Percentiles rank a stretch among this genome's conserved stretches.
phyloP scores from a whole-genome alignment of 1,140 invertebrate genomes.

The Drosophila varians region DNA sequence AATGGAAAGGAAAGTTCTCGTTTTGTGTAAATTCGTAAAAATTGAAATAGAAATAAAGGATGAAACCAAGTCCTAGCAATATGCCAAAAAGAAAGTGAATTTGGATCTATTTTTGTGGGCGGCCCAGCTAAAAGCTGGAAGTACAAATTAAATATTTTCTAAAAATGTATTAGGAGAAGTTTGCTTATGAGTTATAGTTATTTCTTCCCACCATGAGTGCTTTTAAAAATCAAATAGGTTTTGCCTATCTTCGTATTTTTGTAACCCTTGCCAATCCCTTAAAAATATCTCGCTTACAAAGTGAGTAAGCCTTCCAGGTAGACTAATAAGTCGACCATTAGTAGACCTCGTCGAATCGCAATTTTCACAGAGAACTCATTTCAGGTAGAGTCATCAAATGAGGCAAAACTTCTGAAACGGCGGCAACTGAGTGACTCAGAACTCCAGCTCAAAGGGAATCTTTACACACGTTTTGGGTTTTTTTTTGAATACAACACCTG shows the following conservation, averaged over 20 bases:
- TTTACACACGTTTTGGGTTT: neutral
- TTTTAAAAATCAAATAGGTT: neutral
- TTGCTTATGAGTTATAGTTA: neutral
- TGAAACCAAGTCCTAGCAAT: slow-evolving; percentile 6
- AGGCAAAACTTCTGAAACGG: neutral
- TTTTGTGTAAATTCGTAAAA: slow-evolving; percentile 15
- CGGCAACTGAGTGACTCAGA: slow-evolving; percentile 33
- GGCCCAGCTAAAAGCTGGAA: too few relatives aligned
- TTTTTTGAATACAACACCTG: slow-evolving; percentile 33
- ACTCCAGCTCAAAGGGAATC: neutral
- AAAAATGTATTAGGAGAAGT: neutral
- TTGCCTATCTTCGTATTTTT: slow-evolving; percentile 1
- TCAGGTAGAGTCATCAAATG: neutral
- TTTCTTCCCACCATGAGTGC: neutral
- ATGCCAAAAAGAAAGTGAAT: slow-evolving; percentile 15
- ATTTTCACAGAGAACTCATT: slow-evolving; percentile 14
- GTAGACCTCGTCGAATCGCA: neutral
- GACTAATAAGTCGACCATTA: neutral
- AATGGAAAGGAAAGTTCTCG: slow-evolving; percentile 2
- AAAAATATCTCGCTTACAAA: slow-evolving; percentile 1
- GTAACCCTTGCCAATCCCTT: neutral
- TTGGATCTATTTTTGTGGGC: neutral
- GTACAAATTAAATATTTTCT: too few relatives aligned
- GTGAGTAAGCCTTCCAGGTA: slow-evolving; percentile 10
- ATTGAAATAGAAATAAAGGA: slow-evolving; percentile 39